Evolutionary conservation across 1,140 invertebrate species (phyloP).

Genomic region (Drosophila gunungcola): DNA sequence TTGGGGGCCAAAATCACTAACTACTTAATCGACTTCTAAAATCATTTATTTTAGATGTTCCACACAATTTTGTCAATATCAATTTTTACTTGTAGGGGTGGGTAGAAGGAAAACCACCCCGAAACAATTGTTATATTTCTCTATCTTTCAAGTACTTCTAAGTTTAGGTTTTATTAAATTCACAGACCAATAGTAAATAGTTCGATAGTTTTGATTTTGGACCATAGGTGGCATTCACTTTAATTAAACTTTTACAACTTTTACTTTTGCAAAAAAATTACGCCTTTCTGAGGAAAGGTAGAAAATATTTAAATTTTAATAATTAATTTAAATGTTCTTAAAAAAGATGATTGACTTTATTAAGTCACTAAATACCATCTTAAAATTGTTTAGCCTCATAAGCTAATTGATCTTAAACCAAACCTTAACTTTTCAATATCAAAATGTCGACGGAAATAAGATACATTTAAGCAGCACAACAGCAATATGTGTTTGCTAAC

Average conservation of each 20-base stretch:
- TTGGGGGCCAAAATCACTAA: background rate
- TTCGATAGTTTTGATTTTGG: background rate
- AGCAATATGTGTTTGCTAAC: background rate
- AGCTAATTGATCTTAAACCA: too few species aligned
- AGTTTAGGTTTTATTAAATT: too few species aligned
- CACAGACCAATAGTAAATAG: background rate
- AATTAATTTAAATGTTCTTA: too few species aligned
- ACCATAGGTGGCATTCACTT: background rate
- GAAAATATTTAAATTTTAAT: too few species aligned
- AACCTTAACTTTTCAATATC: too few species aligned
- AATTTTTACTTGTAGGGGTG: background rate
- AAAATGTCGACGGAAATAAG: background rate
- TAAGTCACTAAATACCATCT: too few species aligned
- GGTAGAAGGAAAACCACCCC: slow-evolving; percentile 1
- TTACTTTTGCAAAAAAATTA: too few species aligned
- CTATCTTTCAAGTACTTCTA: too few species aligned
- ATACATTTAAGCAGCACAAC: background rate
- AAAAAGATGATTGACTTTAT: too few species aligned
- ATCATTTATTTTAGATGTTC: background rate
- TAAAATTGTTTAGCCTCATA: too few species aligned
- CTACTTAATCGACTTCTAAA: background rate
- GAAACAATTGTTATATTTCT: background rate
- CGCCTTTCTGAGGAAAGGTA: too few species aligned
- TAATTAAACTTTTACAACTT: background rate
- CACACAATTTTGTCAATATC: background rate